Base-by-base conservation (phyloP, 2,113 vertebrate genomes). In the Toxotes jaculatrix region DNA sequence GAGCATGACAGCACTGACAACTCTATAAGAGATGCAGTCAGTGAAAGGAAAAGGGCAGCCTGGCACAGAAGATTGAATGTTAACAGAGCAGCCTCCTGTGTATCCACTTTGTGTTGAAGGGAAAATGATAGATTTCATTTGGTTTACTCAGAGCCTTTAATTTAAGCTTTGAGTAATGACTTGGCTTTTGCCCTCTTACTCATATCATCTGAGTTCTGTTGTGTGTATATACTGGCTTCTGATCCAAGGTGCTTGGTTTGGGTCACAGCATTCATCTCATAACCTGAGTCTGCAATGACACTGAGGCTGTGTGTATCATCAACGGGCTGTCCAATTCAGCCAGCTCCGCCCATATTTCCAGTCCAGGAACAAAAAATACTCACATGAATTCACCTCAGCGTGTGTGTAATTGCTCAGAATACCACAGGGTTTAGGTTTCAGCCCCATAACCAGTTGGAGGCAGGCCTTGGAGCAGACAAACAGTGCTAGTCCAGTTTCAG, bases 101-200 rank as follows among this genome's bases (percentile, higher is more conserved):
- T 88, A 84, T 84, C 53, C 74, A 82, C 59, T 82, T 63, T 79
- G 79, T 70, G 86, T 80, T 90, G 90, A 91, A 12, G 57, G 77
- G 78, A 87, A 94, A 93, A 94, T 94, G 51, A 93, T 87, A 91
- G 77, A 90, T 93, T 89, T 82, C 78, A 64, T 79, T 84, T 82
- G 92, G 92, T 92, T 92, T 89, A 78, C 70, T 7, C 81, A 13
- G 9, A 85, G 84, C 74, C 91, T 92, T 87, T 93, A 90, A 93
- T 93, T 93, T 91, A 64, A 83, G 67, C 74, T 83, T 83, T 81
- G 90, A 82, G 89, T 93, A 92, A 93, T 88, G 89, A 87, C 82
- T 88, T 82, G 83, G 88, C 89, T 84, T 86, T 82, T 88, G 85
- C 82, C 87, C 85, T 88, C 85, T 88, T 62, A 77, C 90, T 88